A percentile compares a stretch with the other conserved stretches of the same genome.
These are phyloP conservation scores for Lontra canadensis DNA, from an alignment of 2,113 vertebrate species.

Conservation along the genomic window DNA sequence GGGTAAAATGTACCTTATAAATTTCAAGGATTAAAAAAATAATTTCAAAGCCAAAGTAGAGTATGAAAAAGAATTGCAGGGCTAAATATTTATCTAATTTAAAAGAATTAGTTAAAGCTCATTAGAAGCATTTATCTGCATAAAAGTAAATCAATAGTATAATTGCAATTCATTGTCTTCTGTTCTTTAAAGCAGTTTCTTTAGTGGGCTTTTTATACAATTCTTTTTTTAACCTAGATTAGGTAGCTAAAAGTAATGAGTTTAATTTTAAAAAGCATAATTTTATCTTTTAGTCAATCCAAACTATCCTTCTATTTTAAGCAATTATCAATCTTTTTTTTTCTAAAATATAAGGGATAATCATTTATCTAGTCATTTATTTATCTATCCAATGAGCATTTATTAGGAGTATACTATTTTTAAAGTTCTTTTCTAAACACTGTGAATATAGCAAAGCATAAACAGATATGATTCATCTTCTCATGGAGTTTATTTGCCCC, in stretches of 20 bases:
- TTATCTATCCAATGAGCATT: neutral
- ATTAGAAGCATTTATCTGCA: constrained; percentile 52
- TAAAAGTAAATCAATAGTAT: constrained; percentile 58
- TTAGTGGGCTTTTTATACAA: neutral
- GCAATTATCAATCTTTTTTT: neutral
- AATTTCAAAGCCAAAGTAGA: constrained; percentile 31
- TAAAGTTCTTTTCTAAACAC: neutral
- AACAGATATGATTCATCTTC: neutral
- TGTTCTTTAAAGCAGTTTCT: neutral
- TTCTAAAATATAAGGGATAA: neutral
- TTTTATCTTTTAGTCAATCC: constrained; percentile 52
- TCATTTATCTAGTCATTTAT: neutral
- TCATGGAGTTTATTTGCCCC: neutral
- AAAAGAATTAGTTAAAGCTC: constrained; percentile 49
- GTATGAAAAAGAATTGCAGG: neutral
- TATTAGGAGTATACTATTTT: neutral
- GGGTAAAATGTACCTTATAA: constrained; percentile 49
- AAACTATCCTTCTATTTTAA: constrained; percentile 15
- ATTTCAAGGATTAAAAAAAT: constrained; percentile 51
- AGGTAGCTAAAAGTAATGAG: constrained; percentile 48
- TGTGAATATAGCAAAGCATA: neutral
- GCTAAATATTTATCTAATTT: constrained; percentile 51
- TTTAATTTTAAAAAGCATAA: constrained; percentile 9
- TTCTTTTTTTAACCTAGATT: constrained; percentile 48
- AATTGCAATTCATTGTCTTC: constrained; percentile 53